Evolutionary conservation across 2,888 invertebrate species (phyloP).

Genomic region (Myopa testacea): DNA sequence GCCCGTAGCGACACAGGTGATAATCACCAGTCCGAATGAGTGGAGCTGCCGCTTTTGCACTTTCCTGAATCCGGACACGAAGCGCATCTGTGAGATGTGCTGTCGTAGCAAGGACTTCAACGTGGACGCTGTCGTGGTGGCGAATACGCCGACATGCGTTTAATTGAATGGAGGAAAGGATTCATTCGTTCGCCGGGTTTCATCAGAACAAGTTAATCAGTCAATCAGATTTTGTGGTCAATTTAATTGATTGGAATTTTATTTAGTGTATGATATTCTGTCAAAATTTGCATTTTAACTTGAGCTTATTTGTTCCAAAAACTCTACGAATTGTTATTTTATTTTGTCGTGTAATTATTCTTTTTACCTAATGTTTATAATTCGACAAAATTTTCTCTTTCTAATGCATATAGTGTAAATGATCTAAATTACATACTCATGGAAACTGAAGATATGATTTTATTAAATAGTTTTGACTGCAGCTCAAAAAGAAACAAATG

Average conservation of each 20-base stretch:
- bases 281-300: not conserved
- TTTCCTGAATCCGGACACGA: slow-evolving; percentile 72
- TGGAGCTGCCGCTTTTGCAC: slow-evolving; percentile 80
- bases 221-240: slow-evolving; percentile 21
- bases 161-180: slow-evolving; percentile 48
- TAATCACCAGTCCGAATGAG: slow-evolving; percentile 60
- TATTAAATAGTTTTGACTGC: no score
- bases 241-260: slow-evolving; percentile 6
- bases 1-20: slow-evolving; percentile 56
- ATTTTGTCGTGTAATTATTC: not conserved
- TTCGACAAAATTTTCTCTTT: no score
- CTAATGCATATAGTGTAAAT: no score
- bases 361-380: not conserved
- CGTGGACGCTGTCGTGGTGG: slow-evolving; percentile 60
- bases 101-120: slow-evolving; percentile 70
- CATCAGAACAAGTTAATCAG: slow-evolving; percentile 4
- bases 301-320: not conserved
- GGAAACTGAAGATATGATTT: no score
- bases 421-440: no score
- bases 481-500: no score
- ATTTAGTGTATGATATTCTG: not conserved
- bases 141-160: slow-evolving; percentile 65
- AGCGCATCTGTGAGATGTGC: slow-evolving; percentile 79
- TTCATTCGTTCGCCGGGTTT: slow-evolving; percentile 5
- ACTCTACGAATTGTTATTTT: not conserved